A percentile compares a stretch with the other conserved stretches of the same genome.
phyloP scores from a whole-genome alignment of 2,113 vertebrate genomes.

The Anguilla japonica region DNA sequence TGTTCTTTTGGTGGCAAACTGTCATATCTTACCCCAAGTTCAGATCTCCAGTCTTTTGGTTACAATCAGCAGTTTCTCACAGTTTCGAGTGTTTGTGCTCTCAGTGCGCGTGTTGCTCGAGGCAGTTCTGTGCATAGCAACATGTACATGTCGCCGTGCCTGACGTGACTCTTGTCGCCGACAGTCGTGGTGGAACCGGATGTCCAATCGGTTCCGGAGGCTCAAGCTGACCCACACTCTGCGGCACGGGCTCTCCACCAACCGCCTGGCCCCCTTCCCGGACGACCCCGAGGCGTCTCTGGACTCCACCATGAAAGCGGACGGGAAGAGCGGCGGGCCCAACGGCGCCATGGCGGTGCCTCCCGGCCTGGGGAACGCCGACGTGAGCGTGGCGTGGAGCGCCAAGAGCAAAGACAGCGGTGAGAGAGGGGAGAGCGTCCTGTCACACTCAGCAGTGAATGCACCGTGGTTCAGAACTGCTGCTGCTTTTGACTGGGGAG shows the following conservation, averaged over 20 bases:
- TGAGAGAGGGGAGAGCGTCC: conserved; percentile 53
- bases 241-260: conserved; percentile 84
- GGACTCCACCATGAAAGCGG: conserved; percentile 83
- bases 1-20: neutral
- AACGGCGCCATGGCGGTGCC: conserved; percentile 35
- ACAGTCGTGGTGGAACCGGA: conserved; percentile 98
- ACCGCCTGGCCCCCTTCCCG: conserved; percentile 82
- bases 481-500: neutral
- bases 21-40: neutral
- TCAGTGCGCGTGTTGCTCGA: neutral
- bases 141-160: neutral
- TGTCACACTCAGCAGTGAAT: neutral
- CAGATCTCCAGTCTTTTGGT: neutral
- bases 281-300: conserved; percentile 74
- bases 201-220: conserved; percentile 95
- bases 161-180: neutral
- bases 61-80: neutral
- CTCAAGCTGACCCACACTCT: conserved; percentile 92
- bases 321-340: conserved; percentile 55
- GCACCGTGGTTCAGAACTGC: neutral
- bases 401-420: conserved; percentile 72
- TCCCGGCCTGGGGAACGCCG: conserved; percentile 48
- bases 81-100: neutral
- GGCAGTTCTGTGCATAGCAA: no score
- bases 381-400: conserved; percentile 66